Evolutionary conservation across 2,113 vertebrate genomes (phyloP).

Genomic region (Brachypteracias leptosomus): DNA sequence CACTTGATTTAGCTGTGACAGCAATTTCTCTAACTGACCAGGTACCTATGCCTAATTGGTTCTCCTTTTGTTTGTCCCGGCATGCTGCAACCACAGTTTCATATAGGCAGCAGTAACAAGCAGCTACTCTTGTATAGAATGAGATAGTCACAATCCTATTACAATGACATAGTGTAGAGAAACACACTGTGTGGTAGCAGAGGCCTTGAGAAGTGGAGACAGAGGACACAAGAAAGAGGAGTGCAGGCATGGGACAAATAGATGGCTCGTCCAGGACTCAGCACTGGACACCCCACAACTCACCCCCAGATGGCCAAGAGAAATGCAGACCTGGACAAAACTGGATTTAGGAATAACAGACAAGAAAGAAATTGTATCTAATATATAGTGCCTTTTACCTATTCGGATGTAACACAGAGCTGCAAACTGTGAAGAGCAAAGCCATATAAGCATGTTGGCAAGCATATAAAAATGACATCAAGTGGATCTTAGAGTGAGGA

Average conservation of each 20-base stretch:
- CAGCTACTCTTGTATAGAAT: background rate
- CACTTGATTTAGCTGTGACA: background rate
- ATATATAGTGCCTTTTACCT: background rate
- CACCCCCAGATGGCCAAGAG: accelerated
- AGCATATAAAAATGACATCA: background rate
- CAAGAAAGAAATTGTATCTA: background rate
- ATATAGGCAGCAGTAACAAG: background rate
- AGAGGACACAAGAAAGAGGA: background rate
- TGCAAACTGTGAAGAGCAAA: background rate
- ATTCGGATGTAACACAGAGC: background rate
- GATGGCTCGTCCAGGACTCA: accelerated
- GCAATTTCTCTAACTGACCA: background rate
- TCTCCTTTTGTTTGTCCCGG: background rate
- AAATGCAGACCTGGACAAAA: background rate
- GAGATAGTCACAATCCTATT: background rate
- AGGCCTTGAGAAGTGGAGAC: background rate
- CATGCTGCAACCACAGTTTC: background rate
- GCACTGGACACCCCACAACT: background rate
- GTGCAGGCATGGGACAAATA: accelerated
- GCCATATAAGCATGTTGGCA: background rate
- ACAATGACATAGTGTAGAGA: background rate
- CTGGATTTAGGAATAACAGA: background rate
- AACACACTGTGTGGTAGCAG: background rate
- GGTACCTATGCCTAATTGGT: background rate
- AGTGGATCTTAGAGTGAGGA: background rate